phyloP scores from a whole-genome alignment of 2,797 vertebrate genomes.

The Antennarius maculatus region DNA sequence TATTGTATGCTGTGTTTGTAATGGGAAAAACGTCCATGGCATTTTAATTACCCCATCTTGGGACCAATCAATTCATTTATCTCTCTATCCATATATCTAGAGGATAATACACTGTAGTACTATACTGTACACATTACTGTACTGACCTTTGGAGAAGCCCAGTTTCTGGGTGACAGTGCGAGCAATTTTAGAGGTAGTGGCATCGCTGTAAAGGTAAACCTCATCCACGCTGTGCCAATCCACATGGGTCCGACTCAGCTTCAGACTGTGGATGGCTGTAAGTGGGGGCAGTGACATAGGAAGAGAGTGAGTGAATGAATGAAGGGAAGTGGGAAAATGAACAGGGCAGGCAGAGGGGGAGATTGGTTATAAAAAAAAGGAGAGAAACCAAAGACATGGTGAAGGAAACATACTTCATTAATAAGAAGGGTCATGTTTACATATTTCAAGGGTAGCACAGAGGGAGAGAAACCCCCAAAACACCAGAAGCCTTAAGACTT shows the following conservation, averaged over 20 bases:
- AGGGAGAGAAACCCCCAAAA: slow-evolving; percentile 5
- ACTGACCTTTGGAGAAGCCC: slow-evolving; percentile 98
- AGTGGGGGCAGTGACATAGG: slow-evolving; percentile 27
- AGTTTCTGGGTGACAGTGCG: slow-evolving; percentile 96
- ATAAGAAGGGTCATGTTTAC: slow-evolving; percentile 4
- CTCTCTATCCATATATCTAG: too few species aligned
- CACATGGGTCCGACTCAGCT: slow-evolving; percentile 94
- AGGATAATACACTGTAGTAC: too few species aligned
- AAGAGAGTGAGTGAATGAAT: slow-evolving; percentile 18
- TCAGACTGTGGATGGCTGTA: slow-evolving; percentile 91
- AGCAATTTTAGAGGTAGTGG: slow-evolving; percentile 98
- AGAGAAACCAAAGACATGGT: not conserved
- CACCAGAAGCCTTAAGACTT: slow-evolving; percentile 2
- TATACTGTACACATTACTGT: not conserved
- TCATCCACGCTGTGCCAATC: slow-evolving; percentile 98
- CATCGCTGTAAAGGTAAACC: slow-evolving; percentile 97
- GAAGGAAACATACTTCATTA: not conserved
- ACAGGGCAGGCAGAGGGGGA: slow-evolving; percentile 12
- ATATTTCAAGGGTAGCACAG: slow-evolving; percentile 14
- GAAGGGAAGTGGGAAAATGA: slow-evolving; percentile 14
- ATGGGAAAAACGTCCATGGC: too few species aligned
- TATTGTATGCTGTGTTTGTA: too few species aligned
- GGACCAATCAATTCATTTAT: too few species aligned
- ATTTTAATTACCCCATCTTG: too few species aligned
- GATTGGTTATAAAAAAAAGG: slow-evolving; percentile 11